Percentiles rank a stretch among this genome's conserved stretches.
These are phyloP conservation scores for Acrobasis repandana DNA, from an alignment of 2,888 invertebrate genomes.

Conservation along the genomic window DNA sequence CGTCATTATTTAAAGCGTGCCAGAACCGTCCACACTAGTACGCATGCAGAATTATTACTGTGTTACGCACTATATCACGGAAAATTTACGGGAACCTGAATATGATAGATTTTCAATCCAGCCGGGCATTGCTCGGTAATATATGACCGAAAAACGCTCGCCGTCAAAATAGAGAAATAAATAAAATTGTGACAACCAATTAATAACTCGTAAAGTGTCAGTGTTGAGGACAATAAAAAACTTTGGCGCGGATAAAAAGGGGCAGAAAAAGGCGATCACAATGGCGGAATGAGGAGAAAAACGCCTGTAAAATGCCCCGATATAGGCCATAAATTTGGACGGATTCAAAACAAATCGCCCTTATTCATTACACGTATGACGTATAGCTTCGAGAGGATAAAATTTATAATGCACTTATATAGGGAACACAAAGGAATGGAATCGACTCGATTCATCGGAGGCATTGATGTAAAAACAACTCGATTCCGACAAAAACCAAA, in stretches of 20 bases:
- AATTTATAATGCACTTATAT: slow-evolving; percentile 75
- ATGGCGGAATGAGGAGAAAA: slow-evolving; percentile 74
- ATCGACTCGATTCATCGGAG: slow-evolving; percentile 51
- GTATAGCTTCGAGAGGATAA: slow-evolving; percentile 68
- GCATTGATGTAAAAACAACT: slow-evolving; percentile 55
- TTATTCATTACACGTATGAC: slow-evolving; percentile 83
- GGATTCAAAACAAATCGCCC: slow-evolving; percentile 83
- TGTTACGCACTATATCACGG: slow-evolving; percentile 80
- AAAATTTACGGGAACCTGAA: slow-evolving; percentile 81
- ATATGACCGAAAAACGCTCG: slow-evolving; percentile 74
- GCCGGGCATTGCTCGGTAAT: slow-evolving; percentile 57
- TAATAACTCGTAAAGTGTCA: slow-evolving; percentile 83
- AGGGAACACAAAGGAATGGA: slow-evolving; percentile 64
- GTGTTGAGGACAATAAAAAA: slow-evolving; percentile 75
- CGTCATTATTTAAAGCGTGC: slow-evolving; percentile 78
- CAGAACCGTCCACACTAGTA: slow-evolving; percentile 79
- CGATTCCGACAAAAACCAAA: slow-evolving; percentile 51
- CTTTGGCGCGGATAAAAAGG: slow-evolving; percentile 66
- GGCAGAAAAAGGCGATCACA: slow-evolving; percentile 78
- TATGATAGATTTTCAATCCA: slow-evolving; percentile 83
- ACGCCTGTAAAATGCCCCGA: slow-evolving; percentile 77
- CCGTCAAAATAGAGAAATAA: slow-evolving; percentile 82
- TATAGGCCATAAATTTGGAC: slow-evolving; percentile 80
- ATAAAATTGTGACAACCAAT: slow-evolving; percentile 81
- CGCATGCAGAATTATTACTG: slow-evolving; percentile 77